Evolutionary conservation across 2,888 invertebrate species (phyloP).

Genomic region (Conops quadrifasciatus): DNA sequence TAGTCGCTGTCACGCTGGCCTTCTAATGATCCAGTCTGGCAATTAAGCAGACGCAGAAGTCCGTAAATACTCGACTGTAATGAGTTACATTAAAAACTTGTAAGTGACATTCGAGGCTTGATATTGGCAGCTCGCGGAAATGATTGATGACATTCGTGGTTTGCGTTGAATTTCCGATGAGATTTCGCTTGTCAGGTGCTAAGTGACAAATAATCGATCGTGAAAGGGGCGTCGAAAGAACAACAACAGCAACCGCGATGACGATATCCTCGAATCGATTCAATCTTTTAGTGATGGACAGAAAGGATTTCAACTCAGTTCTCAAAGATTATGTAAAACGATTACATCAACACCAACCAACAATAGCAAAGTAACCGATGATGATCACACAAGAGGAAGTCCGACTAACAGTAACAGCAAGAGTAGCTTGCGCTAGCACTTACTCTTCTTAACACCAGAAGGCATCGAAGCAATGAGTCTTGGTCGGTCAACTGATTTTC

Average conservation of each 20-base stretch:
- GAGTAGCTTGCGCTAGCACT: too few species aligned
- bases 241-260: neutral
- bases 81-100: slow-evolving; percentile 12
- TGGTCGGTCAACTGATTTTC: too few species aligned
- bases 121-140: slow-evolving; percentile 53
- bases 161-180: slow-evolving; percentile 51
- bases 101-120: slow-evolving; percentile 47
- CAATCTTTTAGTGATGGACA: too few species aligned
- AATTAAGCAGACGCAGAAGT: neutral
- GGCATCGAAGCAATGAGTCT: too few species aligned
- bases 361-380: too few species aligned
- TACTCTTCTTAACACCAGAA: too few species aligned
- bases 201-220: neutral
- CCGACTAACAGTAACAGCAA: too few species aligned
- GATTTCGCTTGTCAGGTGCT: slow-evolving; percentile 3
- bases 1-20: neutral
- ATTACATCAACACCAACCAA: too few species aligned
- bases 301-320: too few species aligned
- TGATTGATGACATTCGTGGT: slow-evolving; percentile 53
- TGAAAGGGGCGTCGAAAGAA: neutral
- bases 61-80: neutral
- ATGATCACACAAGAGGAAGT: too few species aligned
- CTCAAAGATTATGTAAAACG: too few species aligned
- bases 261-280: too few species aligned
- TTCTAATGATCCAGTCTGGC: slow-evolving; percentile 5